Base-by-base conservation (phyloP, 2,888 invertebrate species). In the Caenorhabditis auriculariae region DNA sequence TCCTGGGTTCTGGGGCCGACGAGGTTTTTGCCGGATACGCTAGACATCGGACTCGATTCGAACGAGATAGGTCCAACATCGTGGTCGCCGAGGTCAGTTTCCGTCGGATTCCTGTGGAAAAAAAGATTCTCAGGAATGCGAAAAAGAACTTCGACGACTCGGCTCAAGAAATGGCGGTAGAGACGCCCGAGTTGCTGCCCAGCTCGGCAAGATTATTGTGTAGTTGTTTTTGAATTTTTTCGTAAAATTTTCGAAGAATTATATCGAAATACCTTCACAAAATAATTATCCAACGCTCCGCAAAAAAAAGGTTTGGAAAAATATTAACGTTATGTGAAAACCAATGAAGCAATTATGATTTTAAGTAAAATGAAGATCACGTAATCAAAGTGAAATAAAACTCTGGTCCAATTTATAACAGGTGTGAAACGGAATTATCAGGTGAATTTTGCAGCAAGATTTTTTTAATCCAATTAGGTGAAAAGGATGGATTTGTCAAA, bases 1-100 rank as follows among this genome's bases (percentile, higher is more conserved):
- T 94, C 68, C 84, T 90, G 73, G 96, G 96, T 32, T 91, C 91
- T 85, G 96, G 96, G 6, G 95, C 96, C 1, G 98, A 98, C 86
- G 98, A 98, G 84, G 86, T 95, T 64, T 89, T 96, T 81, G 94
- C 91, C 46, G 96, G 96, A 2, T 96, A 96, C 81, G 88, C 88
- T 32, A 87, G 93, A 59, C 94, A 96, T 81, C 86, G 92, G 75
- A 89, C 88, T 82, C 69, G 85, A 85, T 74, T 87, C 85, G 86
- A 73, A 28, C 63, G 56, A 24, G 62, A 57, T 12, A 47, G 70
- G 39, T 42, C 41, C 28, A 19, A 29, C 1, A 45, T 37, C 15
- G 41, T 55, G 9, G 55, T 66, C 3, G 63, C 60, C 0, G 60
- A 38, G 48, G 58, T 58, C 12, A 44, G 44, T 41, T 7, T 15